A percentile compares a stretch with the other conserved stretches of the same genome.
phyloP scores from a whole-genome alignment of 2,888 invertebrate species.

The Apodemia zela region DNA sequence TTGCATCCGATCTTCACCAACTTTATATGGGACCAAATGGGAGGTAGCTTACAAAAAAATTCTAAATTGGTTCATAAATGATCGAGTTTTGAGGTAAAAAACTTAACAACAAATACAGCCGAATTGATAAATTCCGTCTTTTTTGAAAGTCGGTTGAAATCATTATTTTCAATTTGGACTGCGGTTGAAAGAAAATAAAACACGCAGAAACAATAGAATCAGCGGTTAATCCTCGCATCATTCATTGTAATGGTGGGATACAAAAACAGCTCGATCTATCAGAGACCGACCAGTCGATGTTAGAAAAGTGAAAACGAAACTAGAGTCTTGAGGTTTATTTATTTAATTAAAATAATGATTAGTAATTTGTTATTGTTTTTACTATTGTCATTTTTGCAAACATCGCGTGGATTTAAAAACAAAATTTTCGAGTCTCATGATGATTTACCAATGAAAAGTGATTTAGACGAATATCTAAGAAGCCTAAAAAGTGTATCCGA shows the following conservation, averaged over 20 bases:
- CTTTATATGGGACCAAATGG: no score
- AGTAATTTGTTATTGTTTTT: not conserved
- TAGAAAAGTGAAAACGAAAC: not conserved
- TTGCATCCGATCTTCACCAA: no score
- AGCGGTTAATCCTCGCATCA: conserved; percentile 5
- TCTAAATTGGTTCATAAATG: no score
- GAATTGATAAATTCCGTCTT: no score
- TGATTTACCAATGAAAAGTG: conserved; percentile 11
- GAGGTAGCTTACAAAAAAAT: no score
- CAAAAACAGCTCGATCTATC: conserved; percentile 22
- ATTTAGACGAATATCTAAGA: conserved; percentile 8
- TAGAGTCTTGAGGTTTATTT: not conserved
- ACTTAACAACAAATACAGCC: no score
- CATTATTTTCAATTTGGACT: no score
- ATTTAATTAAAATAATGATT: not conserved
- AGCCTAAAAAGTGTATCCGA: conserved; percentile 15
- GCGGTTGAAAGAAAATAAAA: not conserved
- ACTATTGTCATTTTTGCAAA: not conserved
- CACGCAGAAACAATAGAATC: conserved; percentile 24
- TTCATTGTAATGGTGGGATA: conserved; percentile 16
- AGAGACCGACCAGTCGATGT: not conserved
- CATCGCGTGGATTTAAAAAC: not conserved
- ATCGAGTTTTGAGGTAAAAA: no score
- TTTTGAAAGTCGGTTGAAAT: no score
- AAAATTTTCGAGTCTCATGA: not conserved